Evolutionary conservation across 2,113 vertebrate genomes (phyloP), one percentile per base, ranked within the genome.

Genomic region (Pollimyrus isidori): DNA sequence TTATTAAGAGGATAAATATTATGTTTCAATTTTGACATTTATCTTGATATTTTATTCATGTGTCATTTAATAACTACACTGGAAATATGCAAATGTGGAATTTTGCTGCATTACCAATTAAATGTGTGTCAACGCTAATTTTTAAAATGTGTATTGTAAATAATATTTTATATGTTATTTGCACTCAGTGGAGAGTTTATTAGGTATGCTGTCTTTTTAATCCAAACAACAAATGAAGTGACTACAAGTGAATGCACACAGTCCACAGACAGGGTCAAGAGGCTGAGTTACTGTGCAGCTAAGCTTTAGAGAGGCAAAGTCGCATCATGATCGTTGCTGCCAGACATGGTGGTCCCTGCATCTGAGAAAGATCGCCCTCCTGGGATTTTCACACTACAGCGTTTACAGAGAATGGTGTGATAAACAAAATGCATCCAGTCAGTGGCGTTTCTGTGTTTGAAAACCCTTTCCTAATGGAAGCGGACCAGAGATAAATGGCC

Each of bases 41-140:
- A 83, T 90, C 73, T 62, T 83, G 69, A 90, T 90, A 90, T 88
- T 90, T 90, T 88, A 90, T 90, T 90, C 86, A 90, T 90, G 87
- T 88, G 89, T 88, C 87, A 87, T 90, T 88, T 88, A 90, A 85
- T 90, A 52, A 49, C 87, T 85, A 39, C 76, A 83, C 42, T 87
- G 30, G 21, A 88, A 73, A 88, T 90, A 90, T 90, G 86, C 86
- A 90, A 90, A 90, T 90, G 76, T 2, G 30, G 73, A 88, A 30
- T 69, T 19, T 46, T 15, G 39, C 73, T 46, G 83, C 39, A 30
- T 80, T 88, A 84, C 45, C 46, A 58, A 84, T 90, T 73, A 87
- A 87, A 90, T 90, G 35, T 35, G 85, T 48, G 48, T 53, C 30
- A 76, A 48, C 13, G 48, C 48, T 87, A 85, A 89, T 89, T 84